phyloP scores from a whole-genome alignment of 2,797 vertebrate genomes.

The Arrhamphus sclerolepis region DNA sequence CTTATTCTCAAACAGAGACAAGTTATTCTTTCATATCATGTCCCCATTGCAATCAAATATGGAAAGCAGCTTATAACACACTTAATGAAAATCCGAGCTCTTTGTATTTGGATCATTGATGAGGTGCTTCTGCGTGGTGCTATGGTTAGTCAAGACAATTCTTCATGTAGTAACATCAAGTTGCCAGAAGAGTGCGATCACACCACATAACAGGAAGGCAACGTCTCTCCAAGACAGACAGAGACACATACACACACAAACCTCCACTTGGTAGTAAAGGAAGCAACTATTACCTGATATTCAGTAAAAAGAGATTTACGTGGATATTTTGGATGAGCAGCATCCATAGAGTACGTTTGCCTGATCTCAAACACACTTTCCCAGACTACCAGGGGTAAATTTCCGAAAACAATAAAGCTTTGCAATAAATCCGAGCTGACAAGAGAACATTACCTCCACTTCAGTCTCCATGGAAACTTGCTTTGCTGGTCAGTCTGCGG shows the following conservation, averaged over 20 bases:
- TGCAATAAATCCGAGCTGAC: slow-evolving; percentile 68
- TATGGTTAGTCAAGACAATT: neutral
- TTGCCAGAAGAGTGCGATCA: slow-evolving; percentile 68
- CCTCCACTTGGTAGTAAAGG: slow-evolving; percentile 29
- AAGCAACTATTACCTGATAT: slow-evolving; percentile 40
- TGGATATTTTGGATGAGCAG: slow-evolving; percentile 9
- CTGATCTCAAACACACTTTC: slow-evolving; percentile 19
- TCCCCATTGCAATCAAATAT: no score
- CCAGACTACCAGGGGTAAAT: neutral
- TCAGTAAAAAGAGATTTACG: slow-evolving; percentile 16
- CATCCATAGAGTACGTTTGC: slow-evolving; percentile 2
- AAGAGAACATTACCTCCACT: slow-evolving; percentile 70
- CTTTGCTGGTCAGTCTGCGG: slow-evolving; percentile 69
- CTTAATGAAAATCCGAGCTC: no score
- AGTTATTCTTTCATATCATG: no score
- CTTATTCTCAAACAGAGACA: no score
- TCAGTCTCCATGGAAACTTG: slow-evolving; percentile 83
- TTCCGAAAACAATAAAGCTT: slow-evolving; percentile 57
- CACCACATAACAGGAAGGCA: slow-evolving; percentile 17
- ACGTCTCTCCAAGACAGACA: slow-evolving; percentile 16
- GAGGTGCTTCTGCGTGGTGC: no score
- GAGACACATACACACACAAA: slow-evolving; percentile 4
- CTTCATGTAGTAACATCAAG: slow-evolving; percentile 44
- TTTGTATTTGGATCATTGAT: no score
- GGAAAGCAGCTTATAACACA: no score